Evolutionary conservation across 2,797 vertebrate species (phyloP).

Genomic region (Limosa lapponica): DNA sequence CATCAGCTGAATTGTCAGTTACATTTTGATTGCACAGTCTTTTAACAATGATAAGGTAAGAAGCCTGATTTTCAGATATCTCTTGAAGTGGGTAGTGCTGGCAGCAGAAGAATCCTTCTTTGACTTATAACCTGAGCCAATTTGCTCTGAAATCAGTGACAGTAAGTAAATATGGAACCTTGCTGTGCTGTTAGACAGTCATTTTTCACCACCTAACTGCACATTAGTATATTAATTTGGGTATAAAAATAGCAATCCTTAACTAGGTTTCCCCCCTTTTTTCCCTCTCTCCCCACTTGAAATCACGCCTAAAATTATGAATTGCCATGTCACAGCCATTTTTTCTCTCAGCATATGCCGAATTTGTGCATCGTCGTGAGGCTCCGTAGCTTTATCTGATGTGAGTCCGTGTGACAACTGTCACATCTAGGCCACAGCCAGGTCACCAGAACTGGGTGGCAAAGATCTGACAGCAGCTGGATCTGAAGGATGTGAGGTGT

Average conservation of each 20-base stretch:
- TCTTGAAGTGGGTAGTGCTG: constrained; percentile 57
- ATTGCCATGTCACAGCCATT: background rate
- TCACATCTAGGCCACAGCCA: background rate
- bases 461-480: background rate
- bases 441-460: background rate
- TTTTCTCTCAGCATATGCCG: background rate
- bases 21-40: constrained; percentile 56
- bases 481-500: background rate
- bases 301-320: background rate
- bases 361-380: background rate
- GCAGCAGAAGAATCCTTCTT: constrained; percentile 68
- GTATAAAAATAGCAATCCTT: background rate
- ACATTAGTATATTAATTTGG: constrained; percentile 21
- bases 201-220: constrained; percentile 31
- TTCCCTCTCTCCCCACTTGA: background rate
- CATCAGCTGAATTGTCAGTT: constrained; percentile 65
- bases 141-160: constrained; percentile 54
- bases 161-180: constrained; percentile 66
- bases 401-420: background rate
- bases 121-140: constrained; percentile 67
- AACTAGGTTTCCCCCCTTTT: background rate
- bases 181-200: constrained; percentile 36
- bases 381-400: background rate
- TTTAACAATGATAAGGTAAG: constrained; percentile 57
- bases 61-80: constrained; percentile 53